These are phyloP conservation scores for Drosophila mayri DNA, from an alignment of 1,140 invertebrate species.

Conservation along the genomic window DNA sequence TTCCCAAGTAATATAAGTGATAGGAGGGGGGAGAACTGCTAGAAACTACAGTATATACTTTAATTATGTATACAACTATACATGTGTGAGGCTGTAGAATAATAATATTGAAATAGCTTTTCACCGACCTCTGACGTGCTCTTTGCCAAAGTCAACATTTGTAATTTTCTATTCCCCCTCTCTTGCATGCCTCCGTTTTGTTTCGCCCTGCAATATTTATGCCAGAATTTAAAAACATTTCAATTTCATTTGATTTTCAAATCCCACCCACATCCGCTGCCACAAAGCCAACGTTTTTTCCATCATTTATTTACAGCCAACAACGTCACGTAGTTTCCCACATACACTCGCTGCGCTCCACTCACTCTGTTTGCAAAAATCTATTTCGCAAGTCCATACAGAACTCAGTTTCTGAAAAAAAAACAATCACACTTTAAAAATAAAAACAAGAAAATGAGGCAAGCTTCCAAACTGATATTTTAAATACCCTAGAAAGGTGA, in stretches of 20 bases:
- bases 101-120: conserved; percentile 7
- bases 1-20: background rate
- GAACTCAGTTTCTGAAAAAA: conserved; percentile 12
- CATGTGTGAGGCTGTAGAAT: background rate
- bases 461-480: background rate
- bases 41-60: background rate
- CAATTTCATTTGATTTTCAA: conserved; percentile 52
- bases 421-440: background rate
- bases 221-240: conserved; percentile 47
- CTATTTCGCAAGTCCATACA: conserved; percentile 38
- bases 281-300: conserved; percentile 15
- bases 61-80: background rate
- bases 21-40: background rate
- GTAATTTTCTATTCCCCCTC: background rate
- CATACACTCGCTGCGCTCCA: conserved; percentile 7
- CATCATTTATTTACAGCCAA: conserved; percentile 56
- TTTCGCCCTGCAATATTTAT: conserved; percentile 29
- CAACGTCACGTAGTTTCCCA: conserved; percentile 44
- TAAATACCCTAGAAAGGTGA: background rate
- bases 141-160: conserved; percentile 13
- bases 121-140: no score
- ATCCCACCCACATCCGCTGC: conserved; percentile 38
- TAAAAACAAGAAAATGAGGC: conserved; percentile 1
- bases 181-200: background rate
- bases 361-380: conserved; percentile 44